Percentiles rank a stretch among this genome's conserved stretches.
Evolutionary conservation across 2,797 vertebrate species (phyloP).

Genomic region (Scyliorhinus canicula): DNA sequence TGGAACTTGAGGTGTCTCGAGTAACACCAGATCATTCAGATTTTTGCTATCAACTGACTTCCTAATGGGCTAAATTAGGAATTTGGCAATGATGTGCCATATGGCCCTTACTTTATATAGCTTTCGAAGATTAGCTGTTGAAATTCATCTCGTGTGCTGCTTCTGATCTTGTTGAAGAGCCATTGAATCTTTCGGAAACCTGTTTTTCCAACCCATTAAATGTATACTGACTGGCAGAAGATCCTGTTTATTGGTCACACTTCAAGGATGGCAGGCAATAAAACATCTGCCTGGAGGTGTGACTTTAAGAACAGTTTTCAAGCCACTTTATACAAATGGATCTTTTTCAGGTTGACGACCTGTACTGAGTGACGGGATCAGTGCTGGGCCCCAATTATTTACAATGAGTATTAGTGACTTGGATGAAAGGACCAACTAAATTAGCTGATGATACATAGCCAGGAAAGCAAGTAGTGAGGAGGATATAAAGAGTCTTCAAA

Average conservation of each 20-base stretch:
- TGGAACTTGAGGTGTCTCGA: background rate
- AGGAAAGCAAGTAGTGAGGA: background rate
- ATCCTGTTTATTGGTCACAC: background rate
- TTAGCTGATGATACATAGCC: background rate
- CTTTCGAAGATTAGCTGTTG: background rate
- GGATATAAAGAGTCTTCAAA: background rate
- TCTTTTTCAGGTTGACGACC: background rate
- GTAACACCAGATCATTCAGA: background rate
- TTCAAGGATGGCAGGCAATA: background rate
- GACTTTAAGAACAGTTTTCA: background rate
- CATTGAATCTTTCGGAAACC: background rate
- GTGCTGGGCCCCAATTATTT: no score
- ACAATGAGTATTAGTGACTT: background rate
- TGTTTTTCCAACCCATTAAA: background rate
- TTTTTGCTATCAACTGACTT: background rate
- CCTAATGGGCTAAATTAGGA: background rate
- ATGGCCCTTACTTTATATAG: background rate
- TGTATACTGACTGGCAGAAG: background rate
- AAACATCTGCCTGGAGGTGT: background rate
- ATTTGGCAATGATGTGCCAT: background rate
- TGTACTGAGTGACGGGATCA: background rate
- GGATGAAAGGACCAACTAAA: background rate
- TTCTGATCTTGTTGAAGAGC: background rate
- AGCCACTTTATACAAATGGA: background rate
- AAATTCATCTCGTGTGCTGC: background rate